Conservation (phyloP, 2,888 invertebrate species). For the Eilema caniola region DNA sequence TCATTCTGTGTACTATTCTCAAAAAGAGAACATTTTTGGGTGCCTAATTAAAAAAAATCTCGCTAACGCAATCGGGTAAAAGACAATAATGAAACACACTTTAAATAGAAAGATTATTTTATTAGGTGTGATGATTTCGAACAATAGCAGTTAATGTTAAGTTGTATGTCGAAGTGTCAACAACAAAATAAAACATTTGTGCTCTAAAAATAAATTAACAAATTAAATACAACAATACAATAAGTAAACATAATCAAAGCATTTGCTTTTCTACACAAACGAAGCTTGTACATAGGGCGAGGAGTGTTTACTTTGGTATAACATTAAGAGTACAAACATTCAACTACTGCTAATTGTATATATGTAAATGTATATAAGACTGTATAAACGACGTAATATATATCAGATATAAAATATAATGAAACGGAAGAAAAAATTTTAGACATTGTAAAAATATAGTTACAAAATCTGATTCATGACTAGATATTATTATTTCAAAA, state of each 20-base stretch:
- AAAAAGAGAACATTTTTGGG: not conserved
- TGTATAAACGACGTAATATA: constrained; percentile 47
- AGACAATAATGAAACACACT: constrained; percentile 54
- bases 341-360: constrained; percentile 40
- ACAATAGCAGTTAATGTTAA: constrained; percentile 83
- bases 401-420: constrained; percentile 43
- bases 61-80: not conserved
- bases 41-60: not conserved
- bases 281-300: constrained; percentile 81
- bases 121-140: constrained; percentile 85
- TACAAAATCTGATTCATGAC: constrained; percentile 69
- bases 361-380: constrained; percentile 45
- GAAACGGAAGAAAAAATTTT: constrained; percentile 46
- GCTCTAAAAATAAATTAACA: constrained; percentile 85
- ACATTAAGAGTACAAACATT: constrained; percentile 42
- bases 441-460: constrained; percentile 63
- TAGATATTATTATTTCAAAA: constrained; percentile 62
- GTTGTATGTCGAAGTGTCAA: constrained; percentile 82
- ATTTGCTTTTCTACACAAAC: constrained; percentile 66
- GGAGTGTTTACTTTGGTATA: constrained; percentile 61
- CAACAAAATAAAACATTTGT: constrained; percentile 85
- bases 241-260: constrained; percentile 68
- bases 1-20: not conserved
- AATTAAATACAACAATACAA: constrained; percentile 82
- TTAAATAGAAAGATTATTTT: constrained; percentile 83